phyloP scores from a whole-genome alignment of 2,113 vertebrate species.

The Mionectes macconnelli region DNA sequence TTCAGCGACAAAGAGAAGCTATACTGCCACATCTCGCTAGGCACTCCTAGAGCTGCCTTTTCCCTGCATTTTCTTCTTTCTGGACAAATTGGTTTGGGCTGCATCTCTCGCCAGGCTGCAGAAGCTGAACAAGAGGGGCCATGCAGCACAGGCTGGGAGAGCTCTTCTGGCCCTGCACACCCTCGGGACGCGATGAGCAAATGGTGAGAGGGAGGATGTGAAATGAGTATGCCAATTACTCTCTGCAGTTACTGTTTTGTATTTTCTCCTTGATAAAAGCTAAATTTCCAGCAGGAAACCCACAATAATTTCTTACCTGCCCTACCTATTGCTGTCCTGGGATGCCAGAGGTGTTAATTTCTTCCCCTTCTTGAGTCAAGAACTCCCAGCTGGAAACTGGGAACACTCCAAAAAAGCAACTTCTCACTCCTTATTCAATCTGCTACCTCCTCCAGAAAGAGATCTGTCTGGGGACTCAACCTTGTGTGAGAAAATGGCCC shows the following conservation, averaged over 20 bases:
- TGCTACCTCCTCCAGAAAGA: background rate
- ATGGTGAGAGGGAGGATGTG: background rate
- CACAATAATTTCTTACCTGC: background rate
- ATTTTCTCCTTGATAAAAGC: background rate
- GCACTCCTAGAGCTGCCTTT: background rate
- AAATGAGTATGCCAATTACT: background rate
- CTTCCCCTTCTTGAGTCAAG: background rate
- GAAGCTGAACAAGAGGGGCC: background rate
- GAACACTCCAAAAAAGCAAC: background rate
- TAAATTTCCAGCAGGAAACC: background rate
- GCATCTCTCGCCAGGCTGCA: background rate
- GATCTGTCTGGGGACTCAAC: background rate
- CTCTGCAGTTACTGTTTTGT: background rate
- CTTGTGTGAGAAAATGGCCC: background rate
- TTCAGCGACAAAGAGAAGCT: background rate
- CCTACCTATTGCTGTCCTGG: background rate
- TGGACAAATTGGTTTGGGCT: background rate
- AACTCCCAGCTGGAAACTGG: background rate
- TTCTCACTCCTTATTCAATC: background rate
- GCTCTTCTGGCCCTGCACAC: background rate
- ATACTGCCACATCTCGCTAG: background rate
- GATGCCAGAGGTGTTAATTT: background rate
- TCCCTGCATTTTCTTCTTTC: background rate
- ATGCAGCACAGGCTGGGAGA: background rate
- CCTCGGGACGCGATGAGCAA: accelerated